Percentiles rank a stretch among this genome's conserved stretches.
phyloP scores from a whole-genome alignment of 2,113 vertebrate species.

The Callionymus lyra region DNA sequence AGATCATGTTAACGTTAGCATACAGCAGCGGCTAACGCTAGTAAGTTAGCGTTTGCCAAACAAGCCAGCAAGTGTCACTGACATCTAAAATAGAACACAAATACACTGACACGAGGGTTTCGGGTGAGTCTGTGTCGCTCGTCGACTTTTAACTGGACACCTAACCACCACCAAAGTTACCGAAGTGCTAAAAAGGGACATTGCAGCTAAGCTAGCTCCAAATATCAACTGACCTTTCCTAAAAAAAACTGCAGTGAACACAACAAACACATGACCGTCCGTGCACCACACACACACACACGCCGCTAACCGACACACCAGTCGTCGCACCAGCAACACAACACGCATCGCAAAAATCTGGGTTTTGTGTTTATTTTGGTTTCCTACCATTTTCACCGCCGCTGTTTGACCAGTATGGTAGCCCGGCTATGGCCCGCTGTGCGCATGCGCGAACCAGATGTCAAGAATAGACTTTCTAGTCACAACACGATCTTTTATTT shows the following conservation, averaged over 20 bases:
- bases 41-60: conserved; percentile 42
- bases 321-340: too few species aligned
- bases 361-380: conserved; percentile 64
- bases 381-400: conserved; percentile 78
- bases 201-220: conserved; percentile 57
- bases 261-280: conserved; percentile 22
- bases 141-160: conserved; percentile 6
- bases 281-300: conserved; percentile 20
- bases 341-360: conserved; percentile 5
- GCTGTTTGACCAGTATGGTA: conserved; percentile 71
- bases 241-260: conserved; percentile 45
- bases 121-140: too few species aligned
- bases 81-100: conserved; percentile 3
- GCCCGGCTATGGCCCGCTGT: conserved; percentile 49
- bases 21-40: conserved; percentile 24
- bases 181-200: conserved; percentile 67
- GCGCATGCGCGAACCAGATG: conserved; percentile 57
- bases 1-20: conserved; percentile 28
- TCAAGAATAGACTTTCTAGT: conserved; percentile 1
- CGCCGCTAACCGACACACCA: conserved; percentile 1
- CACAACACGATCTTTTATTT: not conserved
- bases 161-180: conserved; percentile 35
- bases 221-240: conserved; percentile 78
- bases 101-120: conserved; percentile 7
- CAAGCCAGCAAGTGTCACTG: conserved; percentile 26